Evolutionary conservation across 2,888 invertebrate genomes (phyloP).

Genomic region (Mechanitis messenoides): DNA sequence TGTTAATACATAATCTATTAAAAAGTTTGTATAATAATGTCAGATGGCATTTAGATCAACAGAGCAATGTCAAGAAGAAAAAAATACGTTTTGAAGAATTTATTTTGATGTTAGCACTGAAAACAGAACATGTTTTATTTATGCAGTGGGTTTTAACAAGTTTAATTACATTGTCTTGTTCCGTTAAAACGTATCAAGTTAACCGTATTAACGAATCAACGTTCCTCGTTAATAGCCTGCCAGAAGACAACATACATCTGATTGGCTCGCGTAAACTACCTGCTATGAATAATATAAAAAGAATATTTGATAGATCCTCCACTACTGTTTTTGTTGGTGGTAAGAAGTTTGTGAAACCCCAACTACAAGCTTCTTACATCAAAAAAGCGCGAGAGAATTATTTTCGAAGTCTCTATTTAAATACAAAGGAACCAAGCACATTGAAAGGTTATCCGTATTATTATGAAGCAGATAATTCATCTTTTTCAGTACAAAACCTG

Average conservation of each 20-base stretch:
- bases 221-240: constrained; percentile 54
- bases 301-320: constrained; percentile 17
- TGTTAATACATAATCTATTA: not conserved
- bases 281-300: constrained; percentile 30
- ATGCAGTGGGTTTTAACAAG: constrained; percentile 42
- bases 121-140: constrained; percentile 40
- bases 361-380: constrained; percentile 43
- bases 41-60: constrained; percentile 12
- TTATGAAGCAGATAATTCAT: not conserved
- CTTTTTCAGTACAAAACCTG: constrained; percentile 36
- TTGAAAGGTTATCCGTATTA: constrained; percentile 4
- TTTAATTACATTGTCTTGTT: constrained; percentile 39
- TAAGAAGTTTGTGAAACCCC: constrained; percentile 34
- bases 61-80: constrained; percentile 11
- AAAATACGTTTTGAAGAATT: constrained; percentile 15
- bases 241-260: constrained; percentile 38
- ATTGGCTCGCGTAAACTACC: constrained; percentile 25
- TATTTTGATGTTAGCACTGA: constrained; percentile 31
- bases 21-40: constrained; percentile 1
- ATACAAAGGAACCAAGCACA: constrained; percentile 34
- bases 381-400: constrained; percentile 55
- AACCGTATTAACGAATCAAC: constrained; percentile 53
- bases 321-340: constrained; percentile 38
- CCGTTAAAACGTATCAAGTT: constrained; percentile 59
- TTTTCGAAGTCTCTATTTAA: constrained; percentile 46